Evolutionary conservation across 2,113 vertebrate species (phyloP).

Genomic region (Eidolon helvum): DNA sequence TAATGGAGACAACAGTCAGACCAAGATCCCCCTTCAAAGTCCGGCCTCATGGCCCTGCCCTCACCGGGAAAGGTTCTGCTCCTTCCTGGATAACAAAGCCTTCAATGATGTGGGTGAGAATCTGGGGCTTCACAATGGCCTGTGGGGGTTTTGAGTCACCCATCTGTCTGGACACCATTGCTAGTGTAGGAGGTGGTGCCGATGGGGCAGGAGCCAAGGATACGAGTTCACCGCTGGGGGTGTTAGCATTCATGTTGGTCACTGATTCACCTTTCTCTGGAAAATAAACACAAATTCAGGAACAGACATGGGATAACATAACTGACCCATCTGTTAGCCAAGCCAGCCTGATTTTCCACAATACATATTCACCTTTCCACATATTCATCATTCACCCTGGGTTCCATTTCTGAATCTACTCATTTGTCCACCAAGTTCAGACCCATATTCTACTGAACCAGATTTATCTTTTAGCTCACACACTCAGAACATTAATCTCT

Average conservation of each 20-base stretch:
- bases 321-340: background rate
- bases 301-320: background rate
- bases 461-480: background rate
- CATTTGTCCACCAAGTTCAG: background rate
- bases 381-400: background rate
- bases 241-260: constrained; percentile 62
- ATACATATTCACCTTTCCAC: background rate
- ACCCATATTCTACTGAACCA: background rate
- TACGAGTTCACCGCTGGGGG: constrained; percentile 68
- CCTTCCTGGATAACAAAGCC: constrained; percentile 99
- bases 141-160: constrained; percentile 93
- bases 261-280: constrained; percentile 83
- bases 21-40: background rate
- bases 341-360: background rate
- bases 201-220: constrained; percentile 68
- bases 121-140: constrained; percentile 98
- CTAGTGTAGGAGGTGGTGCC: constrained; percentile 78
- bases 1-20: background rate
- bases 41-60: constrained; percentile 50
- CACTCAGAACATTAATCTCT: background rate
- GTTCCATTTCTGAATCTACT: background rate
- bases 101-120: constrained; percentile 98
- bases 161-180: constrained; percentile 84
- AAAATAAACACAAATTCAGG: constrained; percentile 55
- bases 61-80: constrained; percentile 98